A percentile compares a stretch with the other conserved stretches of the same genome.
Conservation (phyloP, 2,888 invertebrate species). For the Ectemnius cavifrons region DNA sequence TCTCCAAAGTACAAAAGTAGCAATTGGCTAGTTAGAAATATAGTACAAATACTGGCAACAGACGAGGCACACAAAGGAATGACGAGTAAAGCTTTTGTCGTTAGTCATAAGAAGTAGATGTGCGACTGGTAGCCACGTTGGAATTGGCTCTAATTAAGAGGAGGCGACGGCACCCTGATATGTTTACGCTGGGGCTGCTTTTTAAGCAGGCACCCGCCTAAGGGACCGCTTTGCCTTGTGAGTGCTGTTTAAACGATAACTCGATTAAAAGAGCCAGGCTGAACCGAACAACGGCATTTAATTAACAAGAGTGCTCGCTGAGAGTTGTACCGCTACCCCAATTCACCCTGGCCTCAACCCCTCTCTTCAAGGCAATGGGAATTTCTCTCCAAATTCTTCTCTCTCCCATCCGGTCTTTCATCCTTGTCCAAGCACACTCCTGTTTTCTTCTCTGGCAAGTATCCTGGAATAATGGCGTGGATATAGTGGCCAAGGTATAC, state of each 20-base stretch:
- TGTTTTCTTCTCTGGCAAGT: slow-evolving; percentile 36
- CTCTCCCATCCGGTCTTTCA: slow-evolving; percentile 14
- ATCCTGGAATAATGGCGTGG: slow-evolving; percentile 56
- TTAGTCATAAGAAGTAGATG: background rate
- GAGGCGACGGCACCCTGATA: slow-evolving; percentile 63
- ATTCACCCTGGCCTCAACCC: slow-evolving; percentile 32
- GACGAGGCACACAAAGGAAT: too few species aligned
- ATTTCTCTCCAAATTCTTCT: slow-evolving; percentile 49
- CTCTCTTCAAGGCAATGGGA: slow-evolving; percentile 33
- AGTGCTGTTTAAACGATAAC: slow-evolving; percentile 71
- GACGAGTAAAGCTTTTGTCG: background rate
- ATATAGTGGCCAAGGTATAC: slow-evolving; percentile 48
- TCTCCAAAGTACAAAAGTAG: too few species aligned
- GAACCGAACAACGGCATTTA: slow-evolving; percentile 73
- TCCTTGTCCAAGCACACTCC: slow-evolving; percentile 22
- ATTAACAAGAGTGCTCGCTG: slow-evolving; percentile 73
- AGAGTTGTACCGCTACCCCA: slow-evolving; percentile 60
- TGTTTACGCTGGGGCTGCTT: slow-evolving; percentile 66
- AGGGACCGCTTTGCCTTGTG: slow-evolving; percentile 59
- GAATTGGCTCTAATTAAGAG: slow-evolving; percentile 68
- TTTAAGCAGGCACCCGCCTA: slow-evolving; percentile 59
- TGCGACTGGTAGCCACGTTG: background rate
- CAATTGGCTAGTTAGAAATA: too few species aligned
- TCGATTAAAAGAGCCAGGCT: slow-evolving; percentile 70
- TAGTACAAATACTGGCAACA: too few species aligned